phyloP scores from a whole-genome alignment of 2,888 invertebrate species.

The Muscina levida region DNA sequence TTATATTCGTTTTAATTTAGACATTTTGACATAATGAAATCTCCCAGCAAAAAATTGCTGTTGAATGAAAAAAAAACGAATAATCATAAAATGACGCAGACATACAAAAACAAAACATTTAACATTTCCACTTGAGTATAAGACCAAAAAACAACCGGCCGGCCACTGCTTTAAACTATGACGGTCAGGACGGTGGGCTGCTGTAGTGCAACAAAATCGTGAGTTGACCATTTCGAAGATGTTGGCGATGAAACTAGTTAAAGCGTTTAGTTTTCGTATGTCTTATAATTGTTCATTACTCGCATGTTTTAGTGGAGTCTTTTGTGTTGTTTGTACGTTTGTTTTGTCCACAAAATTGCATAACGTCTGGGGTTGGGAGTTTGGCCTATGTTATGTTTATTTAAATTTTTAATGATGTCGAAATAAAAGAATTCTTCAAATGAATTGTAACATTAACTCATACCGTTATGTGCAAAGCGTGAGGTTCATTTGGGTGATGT shows the following conservation, averaged over 20 bases:
- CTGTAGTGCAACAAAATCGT: constrained; percentile 48
- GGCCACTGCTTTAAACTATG: not conserved
- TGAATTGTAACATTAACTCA: not conserved
- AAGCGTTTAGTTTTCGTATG: not conserved
- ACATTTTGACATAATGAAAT: constrained; percentile 65
- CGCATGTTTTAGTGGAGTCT: not conserved
- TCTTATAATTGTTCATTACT: not conserved
- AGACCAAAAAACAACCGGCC: not conserved
- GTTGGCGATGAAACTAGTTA: constrained; percentile 18
- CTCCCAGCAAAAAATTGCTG: too few species aligned
- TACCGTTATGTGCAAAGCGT: constrained; percentile 3
- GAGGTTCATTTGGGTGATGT: constrained; percentile 21
- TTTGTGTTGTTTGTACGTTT: constrained; percentile 19
- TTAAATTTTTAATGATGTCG: constrained; percentile 17
- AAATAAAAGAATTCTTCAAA: not conserved
- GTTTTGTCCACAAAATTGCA: constrained; percentile 50
- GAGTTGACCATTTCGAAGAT: constrained; percentile 57
- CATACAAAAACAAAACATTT: not conserved
- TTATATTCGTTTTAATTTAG: constrained; percentile 57
- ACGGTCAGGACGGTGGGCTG: too few species aligned
- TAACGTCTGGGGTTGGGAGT: not conserved
- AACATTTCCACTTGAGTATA: constrained; percentile 9
- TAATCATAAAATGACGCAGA: constrained; percentile 2
- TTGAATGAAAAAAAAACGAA: constrained; percentile 45
- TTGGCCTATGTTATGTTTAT: constrained; percentile 17